These are phyloP conservation scores for Hybognathus amarus DNA, from an alignment of 2,797 vertebrate species.

Conservation along the genomic window DNA sequence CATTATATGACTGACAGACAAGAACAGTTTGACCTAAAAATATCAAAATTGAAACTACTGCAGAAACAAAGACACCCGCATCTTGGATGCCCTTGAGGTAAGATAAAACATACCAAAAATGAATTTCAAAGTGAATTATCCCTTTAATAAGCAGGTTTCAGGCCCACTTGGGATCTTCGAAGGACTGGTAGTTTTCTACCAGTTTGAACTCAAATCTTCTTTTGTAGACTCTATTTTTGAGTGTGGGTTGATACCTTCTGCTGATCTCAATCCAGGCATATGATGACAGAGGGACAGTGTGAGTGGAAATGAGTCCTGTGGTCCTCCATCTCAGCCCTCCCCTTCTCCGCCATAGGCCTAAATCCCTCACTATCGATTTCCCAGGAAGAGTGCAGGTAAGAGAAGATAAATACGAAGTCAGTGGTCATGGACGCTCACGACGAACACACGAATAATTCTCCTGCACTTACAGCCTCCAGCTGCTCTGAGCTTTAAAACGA, in stretches of 20 bases:
- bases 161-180: neutral
- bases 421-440: slow-evolving; percentile 71
- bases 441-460: slow-evolving; percentile 53
- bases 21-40: too few relatives aligned
- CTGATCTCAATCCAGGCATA: slow-evolving; percentile 67
- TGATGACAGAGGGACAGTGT: slow-evolving; percentile 66
- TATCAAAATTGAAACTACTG: too few relatives aligned
- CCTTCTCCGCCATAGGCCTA: slow-evolving; percentile 49
- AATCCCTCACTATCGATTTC: slow-evolving; percentile 76
- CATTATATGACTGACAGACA: too few relatives aligned
- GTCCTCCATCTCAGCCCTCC: slow-evolving; percentile 46
- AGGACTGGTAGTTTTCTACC: neutral
- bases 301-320: slow-evolving; percentile 71
- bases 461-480: neutral
- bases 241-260: slow-evolving; percentile 59
- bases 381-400: slow-evolving; percentile 64
- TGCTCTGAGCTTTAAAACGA: slow-evolving; percentile 22
- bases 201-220: neutral
- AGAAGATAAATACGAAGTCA: slow-evolving; percentile 77
- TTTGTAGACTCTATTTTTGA: slow-evolving; percentile 37
- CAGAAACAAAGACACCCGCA: too few relatives aligned
- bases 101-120: too few relatives aligned
- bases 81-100: too few relatives aligned
- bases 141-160: neutral
- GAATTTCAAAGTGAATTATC: too few relatives aligned